A percentile compares a stretch with the other conserved stretches of the same genome.
phyloP scores from a whole-genome alignment of 2,888 invertebrate genomes.

The Ormyrus rosae region DNA sequence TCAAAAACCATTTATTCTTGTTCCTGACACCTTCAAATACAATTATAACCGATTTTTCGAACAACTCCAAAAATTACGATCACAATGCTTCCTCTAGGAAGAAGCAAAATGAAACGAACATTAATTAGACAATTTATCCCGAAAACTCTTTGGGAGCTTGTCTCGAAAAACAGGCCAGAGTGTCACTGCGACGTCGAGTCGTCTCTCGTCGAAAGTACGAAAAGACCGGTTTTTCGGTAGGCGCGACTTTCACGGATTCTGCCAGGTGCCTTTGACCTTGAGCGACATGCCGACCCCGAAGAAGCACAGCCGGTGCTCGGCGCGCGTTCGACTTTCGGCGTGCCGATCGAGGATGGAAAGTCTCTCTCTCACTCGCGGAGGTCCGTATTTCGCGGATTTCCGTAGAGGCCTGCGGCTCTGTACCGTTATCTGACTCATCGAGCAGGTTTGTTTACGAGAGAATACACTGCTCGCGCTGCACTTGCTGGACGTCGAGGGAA shows the following conservation, averaged over 20 bases:
- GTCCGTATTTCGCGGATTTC: conserved; percentile 16
- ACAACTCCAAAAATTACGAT: too few species aligned
- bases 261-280: conserved; percentile 61
- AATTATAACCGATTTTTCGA: too few species aligned
- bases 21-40: too few species aligned
- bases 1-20: too few species aligned
- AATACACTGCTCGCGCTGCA: not conserved
- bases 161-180: conserved; percentile 42
- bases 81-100: too few species aligned
- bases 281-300: conserved; percentile 49
- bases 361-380: conserved; percentile 14
- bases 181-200: not conserved
- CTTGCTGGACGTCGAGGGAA: too few species aligned
- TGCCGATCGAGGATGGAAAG: conserved; percentile 24
- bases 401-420: conserved; percentile 9
- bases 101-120: too few species aligned
- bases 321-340: conserved; percentile 34
- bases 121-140: too few species aligned
- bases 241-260: conserved; percentile 29
- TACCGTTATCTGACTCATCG: not conserved
- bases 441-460: not conserved
- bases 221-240: conserved; percentile 57
- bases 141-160: too few species aligned
- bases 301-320: not conserved
- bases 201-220: conserved; percentile 57